A percentile compares a stretch with the other conserved stretches of the same genome.
phyloP scores from a whole-genome alignment of 2,113 vertebrate species.

The Chaenocephalus aceratus region DNA sequence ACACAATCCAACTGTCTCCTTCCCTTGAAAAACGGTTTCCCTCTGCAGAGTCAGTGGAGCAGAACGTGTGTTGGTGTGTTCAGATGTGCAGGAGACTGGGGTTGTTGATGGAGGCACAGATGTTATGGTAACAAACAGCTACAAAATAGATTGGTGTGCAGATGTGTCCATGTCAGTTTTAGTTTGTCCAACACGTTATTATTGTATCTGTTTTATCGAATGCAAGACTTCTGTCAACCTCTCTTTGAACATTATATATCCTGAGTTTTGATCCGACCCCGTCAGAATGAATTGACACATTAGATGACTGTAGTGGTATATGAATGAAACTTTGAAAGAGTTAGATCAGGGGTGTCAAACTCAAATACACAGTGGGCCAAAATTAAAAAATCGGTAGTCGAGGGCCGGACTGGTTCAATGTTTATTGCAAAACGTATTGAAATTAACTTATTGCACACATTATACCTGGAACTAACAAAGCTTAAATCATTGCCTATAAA shows the following conservation, averaged over 20 bases:
- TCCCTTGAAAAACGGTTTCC: slow-evolving; percentile 20
- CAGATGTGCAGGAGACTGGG: slow-evolving; percentile 15
- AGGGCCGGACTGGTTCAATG: no score
- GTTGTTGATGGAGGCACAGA: slow-evolving; percentile 39
- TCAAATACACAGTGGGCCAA: no score
- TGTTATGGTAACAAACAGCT: slow-evolving; percentile 42
- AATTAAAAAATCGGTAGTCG: no score
- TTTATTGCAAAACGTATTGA: no score
- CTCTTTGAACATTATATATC: neutral
- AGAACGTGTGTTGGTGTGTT: slow-evolving; percentile 41
- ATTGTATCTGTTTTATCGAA: no score
- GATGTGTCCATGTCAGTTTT: slow-evolving; percentile 15
- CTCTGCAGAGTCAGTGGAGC: slow-evolving; percentile 39
- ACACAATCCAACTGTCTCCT: slow-evolving; percentile 12
- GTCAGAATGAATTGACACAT: neutral
- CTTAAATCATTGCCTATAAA: no score
- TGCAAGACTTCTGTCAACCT: neutral
- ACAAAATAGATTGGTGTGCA: slow-evolving; percentile 28
- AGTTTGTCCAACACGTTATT: slow-evolving; percentile 4
- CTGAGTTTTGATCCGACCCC: neutral
- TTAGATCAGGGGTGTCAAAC: neutral
- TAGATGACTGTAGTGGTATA: neutral
- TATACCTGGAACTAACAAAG: no score
- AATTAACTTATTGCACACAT: no score
- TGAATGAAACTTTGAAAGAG: neutral